These are phyloP conservation scores for Autographa gamma DNA, from an alignment of 2,888 invertebrate species.

Conservation along the genomic window DNA sequence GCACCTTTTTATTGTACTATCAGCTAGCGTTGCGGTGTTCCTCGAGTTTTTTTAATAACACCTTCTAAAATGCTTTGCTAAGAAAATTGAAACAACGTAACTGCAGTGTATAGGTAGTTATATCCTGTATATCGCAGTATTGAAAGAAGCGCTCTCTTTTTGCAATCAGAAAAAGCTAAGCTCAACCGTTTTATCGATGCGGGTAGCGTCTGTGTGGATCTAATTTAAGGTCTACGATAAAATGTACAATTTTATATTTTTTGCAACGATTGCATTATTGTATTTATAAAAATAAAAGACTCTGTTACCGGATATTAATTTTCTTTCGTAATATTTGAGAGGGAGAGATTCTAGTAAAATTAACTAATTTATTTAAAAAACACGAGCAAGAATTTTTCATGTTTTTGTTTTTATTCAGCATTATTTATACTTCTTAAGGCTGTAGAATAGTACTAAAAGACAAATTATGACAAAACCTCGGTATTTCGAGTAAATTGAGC, in stretches of 20 bases:
- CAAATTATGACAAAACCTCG: conserved; percentile 61
- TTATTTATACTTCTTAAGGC: conserved; percentile 42
- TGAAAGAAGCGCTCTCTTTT: conserved; percentile 56
- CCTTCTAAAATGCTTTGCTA: not conserved
- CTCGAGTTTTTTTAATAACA: not conserved
- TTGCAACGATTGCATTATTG: conserved; percentile 46
- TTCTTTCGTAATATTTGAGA: too few species aligned
- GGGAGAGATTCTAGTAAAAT: too few species aligned
- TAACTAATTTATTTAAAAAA: too few species aligned
- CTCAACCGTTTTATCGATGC: conserved; percentile 65
- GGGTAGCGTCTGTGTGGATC: conserved; percentile 63
- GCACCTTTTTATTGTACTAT: too few species aligned
- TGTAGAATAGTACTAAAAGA: conserved; percentile 47
- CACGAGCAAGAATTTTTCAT: too few species aligned
- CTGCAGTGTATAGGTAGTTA: conserved; percentile 25
- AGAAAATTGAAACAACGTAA: conserved; percentile 13
- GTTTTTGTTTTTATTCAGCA: conserved; percentile 9
- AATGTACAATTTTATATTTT: conserved; percentile 54
- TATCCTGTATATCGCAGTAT: conserved; percentile 44
- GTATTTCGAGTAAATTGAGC: conserved; percentile 64
- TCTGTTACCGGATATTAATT: not conserved
- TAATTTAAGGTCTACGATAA: conserved; percentile 63
- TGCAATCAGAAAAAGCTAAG: conserved; percentile 67
- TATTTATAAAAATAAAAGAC: not conserved
- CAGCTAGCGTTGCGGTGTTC: too few species aligned